Base-by-base conservation (phyloP, 2,797 vertebrate genomes). In the Siniperca obscura region DNA sequence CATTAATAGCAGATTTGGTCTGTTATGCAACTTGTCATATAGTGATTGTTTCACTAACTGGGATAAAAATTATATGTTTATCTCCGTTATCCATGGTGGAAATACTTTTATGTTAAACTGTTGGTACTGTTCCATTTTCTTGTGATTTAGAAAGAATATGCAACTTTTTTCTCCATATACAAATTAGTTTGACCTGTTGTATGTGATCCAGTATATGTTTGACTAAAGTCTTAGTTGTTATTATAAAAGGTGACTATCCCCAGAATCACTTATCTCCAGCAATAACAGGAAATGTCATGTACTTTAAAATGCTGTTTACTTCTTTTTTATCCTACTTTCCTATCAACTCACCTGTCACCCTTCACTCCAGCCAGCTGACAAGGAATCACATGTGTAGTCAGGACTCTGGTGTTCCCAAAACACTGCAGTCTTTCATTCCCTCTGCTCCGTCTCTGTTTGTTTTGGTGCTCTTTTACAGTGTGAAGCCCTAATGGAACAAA, bases 1-100 rank as follows among this genome's bases (percentile, higher is more conserved):
- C 91, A 90, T 91, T 85, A 91, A 92, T 88, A 91, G 86, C 92
- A 91, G 91, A 94, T 92, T 89, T 85, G 59, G 64, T 93, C 90
- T 90, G 88, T 94, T 94, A 91, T 81, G 84, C 86, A 93, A 92
- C 90, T 85, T 86, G 83, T 94, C 85, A 79, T 88, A 79, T 85
- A 84, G 91, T 87, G 90, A 93, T 90, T 84, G 78, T 91, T 92
- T 93, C 90, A 89, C 85, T 85, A 78, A 92, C 79, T 74, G 88
- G 86, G 87, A 84, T 75, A 75, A 81, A 80, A 86, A 71, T 52
- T 52, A 71, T 67, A 87, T 19, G 8, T 90, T 70, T 86, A 73
- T 89, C 64, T 76, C 62, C 61, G 53, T 85, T 89, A 69, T 76
- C 59, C 64, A 16, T 38, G 48, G 73, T 78, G 66, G 76, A 87